Percentiles rank a stretch among this genome's conserved stretches.
phyloP scores from a whole-genome alignment of 2,113 vertebrate genomes.

The Lepus europaeus region DNA sequence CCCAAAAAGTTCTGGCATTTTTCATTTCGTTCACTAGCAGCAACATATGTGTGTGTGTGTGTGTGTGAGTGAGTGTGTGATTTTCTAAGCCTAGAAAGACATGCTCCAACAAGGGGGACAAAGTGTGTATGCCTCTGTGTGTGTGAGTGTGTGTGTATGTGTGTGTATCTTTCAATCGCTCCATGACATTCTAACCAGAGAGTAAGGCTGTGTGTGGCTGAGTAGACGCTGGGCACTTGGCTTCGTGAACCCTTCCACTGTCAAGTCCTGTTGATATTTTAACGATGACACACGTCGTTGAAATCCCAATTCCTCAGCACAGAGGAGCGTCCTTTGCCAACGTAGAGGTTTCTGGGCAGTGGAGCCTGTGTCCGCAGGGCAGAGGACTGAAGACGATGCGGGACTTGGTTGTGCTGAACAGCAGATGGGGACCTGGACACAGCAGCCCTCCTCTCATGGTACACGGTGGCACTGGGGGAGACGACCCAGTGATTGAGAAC shows the following conservation, averaged over 20 bases:
- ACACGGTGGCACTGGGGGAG: background rate
- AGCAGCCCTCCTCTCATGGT: background rate
- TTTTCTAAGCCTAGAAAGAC: background rate
- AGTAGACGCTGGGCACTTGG: accelerated
- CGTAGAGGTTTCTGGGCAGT: background rate
- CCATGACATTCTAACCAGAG: background rate
- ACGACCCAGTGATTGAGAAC: background rate
- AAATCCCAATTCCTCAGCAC: background rate
- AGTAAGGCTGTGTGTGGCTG: background rate
- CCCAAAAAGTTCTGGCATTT: background rate
- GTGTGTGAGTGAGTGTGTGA: too few species aligned
- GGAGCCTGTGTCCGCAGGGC: background rate
- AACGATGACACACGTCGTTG: background rate
- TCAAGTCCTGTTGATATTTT: background rate
- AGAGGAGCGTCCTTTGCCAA: background rate
- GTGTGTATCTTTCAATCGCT: background rate
- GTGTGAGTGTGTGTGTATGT: background rate
- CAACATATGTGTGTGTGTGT: background rate
- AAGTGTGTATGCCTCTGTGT: background rate
- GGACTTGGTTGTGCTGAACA: background rate
- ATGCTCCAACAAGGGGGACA: background rate
- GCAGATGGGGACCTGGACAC: background rate
- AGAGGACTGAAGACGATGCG: too few species aligned
- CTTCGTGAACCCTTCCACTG: accelerated
- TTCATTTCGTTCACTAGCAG: background rate